Base-by-base conservation (phyloP, 2,888 invertebrate genomes). In the Protonemura montana region DNA sequence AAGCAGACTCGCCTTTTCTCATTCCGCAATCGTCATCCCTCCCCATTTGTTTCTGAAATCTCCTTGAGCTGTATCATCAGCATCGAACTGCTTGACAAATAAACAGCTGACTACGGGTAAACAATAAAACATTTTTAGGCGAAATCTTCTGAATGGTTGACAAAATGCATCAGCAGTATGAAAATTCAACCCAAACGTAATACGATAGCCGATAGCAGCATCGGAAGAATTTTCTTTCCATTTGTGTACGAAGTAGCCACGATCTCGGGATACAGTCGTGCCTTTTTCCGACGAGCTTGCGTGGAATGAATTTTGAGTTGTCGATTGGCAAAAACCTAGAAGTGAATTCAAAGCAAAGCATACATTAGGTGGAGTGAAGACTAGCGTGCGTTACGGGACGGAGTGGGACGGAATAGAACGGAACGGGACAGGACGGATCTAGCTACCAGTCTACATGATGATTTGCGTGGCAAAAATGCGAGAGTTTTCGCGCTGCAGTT, bases 311-410 rank as follows among this genome's bases (percentile, higher is more conserved):
- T 82, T 41, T 26, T 26, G 82, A 82, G 41, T 41, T 82, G 41
- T 30, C 41, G 41, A 82, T 82, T 41, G 82, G 82, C n/a, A 21
- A 30, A 41, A 82, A 82, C 21, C 16, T 3, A 59, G 59, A 21
- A 59, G 59, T 82, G 82, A 82, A 82, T 82, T 41, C 82, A 82
- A 81, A 82, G 82, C 82, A 82, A 82, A 26, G 41, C 82, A 26
- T 41, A 41, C 35, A 82, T 82, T 41, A 81, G 59, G 59, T 59
- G 59, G 78, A 25, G 78, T 78, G 78, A 78, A 78, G 27, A 78
- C 26, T n/a, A n/a, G n/a, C 78, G 25, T 25, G 76, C 21, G 26
- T 25, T 5, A 27, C 78, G n/a, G 28, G 78, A 35, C 35, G 35
- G 35, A 10, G 3, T 35, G 35, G 35, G 35, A 35, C 35, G 35